phyloP scores from a whole-genome alignment of 2,888 invertebrate species.

The Napeogenes sylphis region DNA sequence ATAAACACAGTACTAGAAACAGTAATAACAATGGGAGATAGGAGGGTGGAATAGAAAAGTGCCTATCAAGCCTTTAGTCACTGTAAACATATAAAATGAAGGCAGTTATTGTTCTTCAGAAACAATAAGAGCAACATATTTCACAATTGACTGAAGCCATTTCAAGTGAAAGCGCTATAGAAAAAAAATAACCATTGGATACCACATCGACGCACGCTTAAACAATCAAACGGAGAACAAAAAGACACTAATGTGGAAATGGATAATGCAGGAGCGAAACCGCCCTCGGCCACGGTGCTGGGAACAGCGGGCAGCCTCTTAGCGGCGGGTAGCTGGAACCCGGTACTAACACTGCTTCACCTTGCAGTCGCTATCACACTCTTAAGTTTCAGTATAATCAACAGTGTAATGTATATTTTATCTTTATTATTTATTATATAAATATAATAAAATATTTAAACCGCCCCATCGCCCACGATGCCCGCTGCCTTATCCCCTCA shows the following conservation, averaged over 20 bases:
- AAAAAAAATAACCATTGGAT: slow-evolving; percentile 69
- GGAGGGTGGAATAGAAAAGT: slow-evolving; percentile 61
- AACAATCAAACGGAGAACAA: slow-evolving; percentile 76
- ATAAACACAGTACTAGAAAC: slow-evolving; percentile 31
- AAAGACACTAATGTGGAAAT: slow-evolving; percentile 75
- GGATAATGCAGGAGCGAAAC: slow-evolving; percentile 63
- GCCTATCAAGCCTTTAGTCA: slow-evolving; percentile 68
- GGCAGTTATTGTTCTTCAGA: slow-evolving; percentile 72
- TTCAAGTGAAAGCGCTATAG: slow-evolving; percentile 69
- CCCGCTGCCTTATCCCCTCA: slow-evolving; percentile 39
- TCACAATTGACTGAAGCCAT: slow-evolving; percentile 74
- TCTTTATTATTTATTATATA: neutral
- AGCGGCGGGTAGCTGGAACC: neutral
- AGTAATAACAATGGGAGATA: slow-evolving; percentile 33
- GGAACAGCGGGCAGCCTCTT: slow-evolving; percentile 30
- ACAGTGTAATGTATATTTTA: too few relatives aligned
- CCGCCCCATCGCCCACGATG: slow-evolving; percentile 16
- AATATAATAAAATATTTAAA: slow-evolving; percentile 8
- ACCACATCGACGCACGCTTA: slow-evolving; percentile 76
- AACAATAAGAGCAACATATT: slow-evolving; percentile 75
- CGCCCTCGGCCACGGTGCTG: slow-evolving; percentile 36
- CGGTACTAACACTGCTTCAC: neutral
- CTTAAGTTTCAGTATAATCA: too few relatives aligned
- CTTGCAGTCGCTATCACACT: neutral
- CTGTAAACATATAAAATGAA: slow-evolving; percentile 75